A percentile compares a stretch with the other conserved stretches of the same genome.
Evolutionary conservation across 2,888 invertebrate genomes (phyloP).

Genomic region (Tyria jacobaeae): DNA sequence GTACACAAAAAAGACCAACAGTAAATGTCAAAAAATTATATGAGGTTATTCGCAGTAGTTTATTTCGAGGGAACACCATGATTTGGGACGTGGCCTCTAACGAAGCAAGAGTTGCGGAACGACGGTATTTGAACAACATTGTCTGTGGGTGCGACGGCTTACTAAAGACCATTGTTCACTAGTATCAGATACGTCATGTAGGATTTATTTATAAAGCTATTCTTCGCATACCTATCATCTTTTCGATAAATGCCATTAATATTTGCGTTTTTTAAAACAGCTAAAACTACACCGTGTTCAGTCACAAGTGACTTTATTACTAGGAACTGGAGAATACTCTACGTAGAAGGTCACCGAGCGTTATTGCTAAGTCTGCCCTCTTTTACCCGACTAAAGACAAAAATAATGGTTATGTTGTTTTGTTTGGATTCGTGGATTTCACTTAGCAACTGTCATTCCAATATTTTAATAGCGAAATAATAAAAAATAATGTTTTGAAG

Average conservation of each 20-base stretch:
- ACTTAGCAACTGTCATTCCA: too few relatives aligned
- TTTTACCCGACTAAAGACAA: too few relatives aligned
- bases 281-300: too few relatives aligned
- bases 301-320: too few relatives aligned
- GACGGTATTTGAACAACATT: constrained; percentile 64
- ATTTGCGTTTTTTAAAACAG: too few relatives aligned
- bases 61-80: constrained; percentile 55
- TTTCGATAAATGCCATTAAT: not conserved
- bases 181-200: constrained; percentile 10
- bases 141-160: constrained; percentile 49
- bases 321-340: too few relatives aligned
- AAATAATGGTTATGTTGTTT: too few relatives aligned
- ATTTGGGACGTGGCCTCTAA: constrained; percentile 60
- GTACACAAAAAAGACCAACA: not conserved
- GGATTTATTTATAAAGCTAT: not conserved
- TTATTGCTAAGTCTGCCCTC: too few relatives aligned
- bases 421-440: too few relatives aligned
- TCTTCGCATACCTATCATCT: not conserved
- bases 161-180: constrained; percentile 44
- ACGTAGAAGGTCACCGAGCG: too few relatives aligned
- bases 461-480: too few relatives aligned
- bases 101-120: constrained; percentile 58
- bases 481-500: too few relatives aligned
- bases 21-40: constrained; percentile 29
- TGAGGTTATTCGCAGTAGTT: constrained; percentile 46